These are phyloP conservation scores for Epizoanthus illoricatus DNA, from an alignment of 92 coral and sea anemone genomes.

Conservation along the genomic window DNA sequence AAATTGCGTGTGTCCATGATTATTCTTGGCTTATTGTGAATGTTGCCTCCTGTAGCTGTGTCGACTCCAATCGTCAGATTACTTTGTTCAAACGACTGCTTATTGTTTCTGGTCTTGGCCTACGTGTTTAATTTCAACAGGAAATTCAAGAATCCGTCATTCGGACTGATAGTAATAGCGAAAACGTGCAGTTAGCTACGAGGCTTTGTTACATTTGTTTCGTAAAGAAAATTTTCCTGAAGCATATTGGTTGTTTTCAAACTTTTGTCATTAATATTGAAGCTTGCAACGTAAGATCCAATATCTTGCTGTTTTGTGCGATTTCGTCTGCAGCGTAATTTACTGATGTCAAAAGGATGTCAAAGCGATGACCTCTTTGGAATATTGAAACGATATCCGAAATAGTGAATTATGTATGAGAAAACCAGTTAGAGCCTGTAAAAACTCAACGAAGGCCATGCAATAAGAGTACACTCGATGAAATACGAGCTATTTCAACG, in stretches of 20 bases:
- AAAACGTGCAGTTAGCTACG: not conserved
- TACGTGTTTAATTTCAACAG: not conserved
- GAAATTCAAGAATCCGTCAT: not conserved
- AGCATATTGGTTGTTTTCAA: not conserved
- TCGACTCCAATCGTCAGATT: no score
- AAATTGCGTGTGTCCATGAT: no score
- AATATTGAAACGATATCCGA: not conserved
- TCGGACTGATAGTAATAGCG: not conserved
- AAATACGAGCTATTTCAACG: no score
- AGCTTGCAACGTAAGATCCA: not conserved
- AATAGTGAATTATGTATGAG: not conserved
- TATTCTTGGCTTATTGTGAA: not conserved
- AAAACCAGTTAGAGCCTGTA: no score
- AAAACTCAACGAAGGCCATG: no score
- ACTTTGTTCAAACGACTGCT: not conserved
- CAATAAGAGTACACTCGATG: no score
- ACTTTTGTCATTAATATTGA: not conserved
- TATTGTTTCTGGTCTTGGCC: not conserved
- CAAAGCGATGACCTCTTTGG: not conserved
- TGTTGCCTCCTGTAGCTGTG: not conserved
- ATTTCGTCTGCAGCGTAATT: not conserved
- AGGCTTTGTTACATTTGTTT: not conserved
- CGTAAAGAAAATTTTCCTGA: no score
- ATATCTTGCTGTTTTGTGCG: not conserved
- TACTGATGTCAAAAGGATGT: not conserved